Evolutionary conservation across 2,113 vertebrate species (phyloP).

Genomic region (Brachypteracias leptosomus): DNA sequence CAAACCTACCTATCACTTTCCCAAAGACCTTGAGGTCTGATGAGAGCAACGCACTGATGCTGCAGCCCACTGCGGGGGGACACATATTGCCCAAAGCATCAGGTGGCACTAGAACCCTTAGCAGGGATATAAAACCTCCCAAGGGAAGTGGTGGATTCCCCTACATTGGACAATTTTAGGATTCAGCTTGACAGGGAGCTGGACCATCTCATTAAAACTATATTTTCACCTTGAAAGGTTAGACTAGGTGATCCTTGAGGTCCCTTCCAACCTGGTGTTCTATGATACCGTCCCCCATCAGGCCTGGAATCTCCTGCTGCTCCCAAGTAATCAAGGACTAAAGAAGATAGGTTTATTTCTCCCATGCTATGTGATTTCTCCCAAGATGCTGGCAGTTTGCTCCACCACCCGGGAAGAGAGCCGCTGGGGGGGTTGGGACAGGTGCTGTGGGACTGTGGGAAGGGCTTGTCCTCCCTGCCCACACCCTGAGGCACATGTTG

Average conservation of each 20-base stretch:
- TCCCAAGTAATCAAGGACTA: accelerated
- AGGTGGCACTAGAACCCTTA: background rate
- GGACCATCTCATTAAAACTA: no score
- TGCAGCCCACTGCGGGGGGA: background rate
- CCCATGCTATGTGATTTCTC: background rate
- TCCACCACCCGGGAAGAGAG: background rate
- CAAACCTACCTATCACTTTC: background rate
- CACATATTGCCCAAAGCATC: background rate
- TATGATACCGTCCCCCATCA: background rate
- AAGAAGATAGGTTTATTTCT: background rate
- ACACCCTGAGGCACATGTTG: accelerated
- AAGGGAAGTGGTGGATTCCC: no score
- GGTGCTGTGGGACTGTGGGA: background rate
- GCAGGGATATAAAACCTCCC: no score
- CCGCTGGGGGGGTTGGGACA: background rate
- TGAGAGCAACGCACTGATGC: background rate
- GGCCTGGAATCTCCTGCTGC: background rate
- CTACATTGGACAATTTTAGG: no score
- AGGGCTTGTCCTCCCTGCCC: background rate
- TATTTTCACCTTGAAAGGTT: no score
- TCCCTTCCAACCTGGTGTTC: no score
- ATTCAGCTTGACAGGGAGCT: no score
- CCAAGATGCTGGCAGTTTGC: background rate
- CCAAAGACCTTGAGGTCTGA: background rate
- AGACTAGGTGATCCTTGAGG: no score